Base-by-base conservation (phyloP, 2,888 invertebrate genomes). In the Miltochrista miniata region DNA sequence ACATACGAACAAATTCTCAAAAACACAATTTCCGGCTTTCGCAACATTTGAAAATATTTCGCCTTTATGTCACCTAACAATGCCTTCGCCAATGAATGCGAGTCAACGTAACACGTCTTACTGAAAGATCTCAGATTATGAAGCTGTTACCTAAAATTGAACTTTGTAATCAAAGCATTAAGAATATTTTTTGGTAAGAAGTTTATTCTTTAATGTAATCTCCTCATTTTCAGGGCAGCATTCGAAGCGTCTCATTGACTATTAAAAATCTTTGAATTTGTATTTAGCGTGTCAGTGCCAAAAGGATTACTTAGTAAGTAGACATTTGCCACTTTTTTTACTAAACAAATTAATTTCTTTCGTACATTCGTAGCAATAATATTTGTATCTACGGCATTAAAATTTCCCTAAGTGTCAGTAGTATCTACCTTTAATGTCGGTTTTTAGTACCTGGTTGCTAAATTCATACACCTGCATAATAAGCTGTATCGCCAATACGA, bases 221-320 rank as follows among this genome's bases (percentile, higher is more conserved):
- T 48, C 43, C 54, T 47, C 54, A 62, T 66, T 66, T 68, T 56
- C 52, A 55, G 58, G 54, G 56, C 54, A 54, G 60, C 60, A 61
- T 69, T 65, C 63, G 59, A 64, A 48, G 68, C 58, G 57, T 56
- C 59, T 59, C 61, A 60, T 63, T 64, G 58, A 48, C 67, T 56
- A 65, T 70, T 64, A 64, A 62, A 64, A 71, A 63, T 61, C 68
- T 68, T 71, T 64, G 64, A 66, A 68, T 68, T 68, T 54, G 45
- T 51, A 53, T 44, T 54, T 62, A 65, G 64, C 64, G 61, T 68
- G 51, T 56, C 40, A 45, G 48, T 59, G 59, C 55, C 56, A 62
- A 58, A 54, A n/a, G 48, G n/a, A n/a, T n/a, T n/a, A n/a, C n/a
- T n/a, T n/a, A n/a, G n/a, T n/a, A n/a, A n/a, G n/a, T n/a, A n/a